Base-by-base conservation (phyloP, 2,797 vertebrate genomes). In the Masticophis lateralis region DNA sequence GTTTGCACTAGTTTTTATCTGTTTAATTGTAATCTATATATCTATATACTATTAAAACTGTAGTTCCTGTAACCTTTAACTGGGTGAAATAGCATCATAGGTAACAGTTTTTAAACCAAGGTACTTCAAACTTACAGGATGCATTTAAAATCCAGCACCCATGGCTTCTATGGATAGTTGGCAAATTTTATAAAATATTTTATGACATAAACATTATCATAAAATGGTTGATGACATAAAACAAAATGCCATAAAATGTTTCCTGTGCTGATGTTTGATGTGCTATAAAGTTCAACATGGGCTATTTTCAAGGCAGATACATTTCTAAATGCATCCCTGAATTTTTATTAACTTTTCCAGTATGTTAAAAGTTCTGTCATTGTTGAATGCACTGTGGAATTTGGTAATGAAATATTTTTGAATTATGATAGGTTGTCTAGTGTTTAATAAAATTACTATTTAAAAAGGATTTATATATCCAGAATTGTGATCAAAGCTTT, bases 401-500 rank as follows among this genome's bases (percentile, higher is more conserved):
- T 69, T 32, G 28, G 28, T 32, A 69, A 69, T 2, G 2, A 32
- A 69, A 32, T 32, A 32, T 8, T 14, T 32, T 32, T 69, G 66
- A 69, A 69, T 69, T 18, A 69, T 32, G n/a, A 32, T 32, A n/a
- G 28, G 5, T 69, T 69, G n/a, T 69, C 14, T 79, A 74, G 16
- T 69, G 69, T 74, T 74, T 74, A 66, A 66, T n/a, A 66, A n/a
- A 66, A 66, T 66, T 66, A 66, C 61, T n/a, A 66, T 66, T 28
- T 28, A 66, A n/a, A 66, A 28, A 93, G 95, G 88, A 90, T 32
- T 51, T 8, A 89, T 93, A 92, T 86, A 93, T 22, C n/a, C 7
- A 91, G 59, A 20, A 95, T 63, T 87, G 88, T 53, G 74, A 28
- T 93, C 94, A 95, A 93, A 28, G 16, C 92, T 0, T 18, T 69